phyloP scores from a whole-genome alignment of 2,797 vertebrate species.

The Manis javanica region DNA sequence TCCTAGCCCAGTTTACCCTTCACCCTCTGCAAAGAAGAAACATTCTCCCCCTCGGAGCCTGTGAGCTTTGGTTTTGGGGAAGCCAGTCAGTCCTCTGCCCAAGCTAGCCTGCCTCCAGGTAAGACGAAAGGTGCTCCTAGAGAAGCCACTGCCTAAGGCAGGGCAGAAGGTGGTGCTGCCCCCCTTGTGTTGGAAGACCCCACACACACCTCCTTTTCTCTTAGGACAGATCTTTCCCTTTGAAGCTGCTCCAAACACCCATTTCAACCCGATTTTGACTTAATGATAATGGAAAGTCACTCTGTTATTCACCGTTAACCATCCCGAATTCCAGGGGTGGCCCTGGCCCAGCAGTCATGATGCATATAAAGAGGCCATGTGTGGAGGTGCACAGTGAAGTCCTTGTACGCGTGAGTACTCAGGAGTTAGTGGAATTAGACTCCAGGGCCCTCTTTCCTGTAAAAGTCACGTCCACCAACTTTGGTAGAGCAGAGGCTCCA shows the following conservation, averaged over 20 bases:
- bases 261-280: not conserved
- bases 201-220: fast-evolving
- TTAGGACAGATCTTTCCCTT: not conserved
- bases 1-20: not conserved
- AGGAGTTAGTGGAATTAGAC: fast-evolving
- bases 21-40: not conserved
- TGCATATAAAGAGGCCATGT: not conserved
- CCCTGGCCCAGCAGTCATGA: not conserved
- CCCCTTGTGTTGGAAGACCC: not conserved
- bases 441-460: not conserved
- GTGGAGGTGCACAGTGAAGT: not conserved
- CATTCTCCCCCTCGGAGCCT: fast-evolving
- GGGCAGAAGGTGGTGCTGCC: not conserved
- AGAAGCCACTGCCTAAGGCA: not conserved
- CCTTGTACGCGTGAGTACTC: not conserved
- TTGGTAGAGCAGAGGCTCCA: not conserved
- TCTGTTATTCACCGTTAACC: not conserved
- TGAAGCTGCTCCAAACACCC: not conserved
- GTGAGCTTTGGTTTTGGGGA: fast-evolving
- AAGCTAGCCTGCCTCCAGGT: not conserved
- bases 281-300: not conserved
- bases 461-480: not conserved
- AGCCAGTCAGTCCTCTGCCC: not conserved
- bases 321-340: not conserved
- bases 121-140: not conserved